Evolutionary conservation across 2,797 vertebrate species (phyloP), one percentile per base, ranked within the genome.

Genomic region (Arremon aurantiirostris): DNA sequence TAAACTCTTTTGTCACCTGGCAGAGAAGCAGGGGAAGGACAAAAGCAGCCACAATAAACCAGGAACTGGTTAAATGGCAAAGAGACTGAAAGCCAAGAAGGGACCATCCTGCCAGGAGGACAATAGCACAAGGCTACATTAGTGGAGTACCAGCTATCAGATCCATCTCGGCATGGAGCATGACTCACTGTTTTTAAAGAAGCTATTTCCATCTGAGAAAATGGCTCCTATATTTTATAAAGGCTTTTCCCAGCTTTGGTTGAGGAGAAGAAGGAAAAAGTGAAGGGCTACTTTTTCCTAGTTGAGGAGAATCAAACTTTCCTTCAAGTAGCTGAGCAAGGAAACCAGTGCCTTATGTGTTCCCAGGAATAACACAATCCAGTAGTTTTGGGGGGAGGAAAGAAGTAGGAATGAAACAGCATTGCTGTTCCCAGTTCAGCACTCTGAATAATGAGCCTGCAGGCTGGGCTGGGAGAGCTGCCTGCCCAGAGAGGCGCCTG

Each of bases 231-330:
- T 73, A 7, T 23, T 85, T 94, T 91, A 61, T 75, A 94, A 93
- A 87, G 61, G 28, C 32, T 93, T 60, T 72, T 78, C 30, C 12
- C 11, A 3, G 3, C 49, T 39, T 57, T 49, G 37, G 52, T 27
- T 2, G 16, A 41, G 11, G 44, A 76, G 34, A 66, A 28, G 12
- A 52, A 47, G n/a, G 28, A 37, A 95, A 86, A 95, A 87, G 71
- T 37, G 15, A 86, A 87, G 93, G 69, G 72, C 49, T 85, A 9
- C 44, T 63, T 92, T 72, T 86, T 63, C 59, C 28, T 81, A 71
- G 86, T 77, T 24, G 52, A 71, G 69, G 57, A 95, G 83, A 95
- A 94, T 91, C 81, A 95, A 95, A 86, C 85, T 94, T 97, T 81
- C 77, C 47, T 70, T 88, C 49, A 22, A 91, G 92, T 79, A 82